Base-by-base conservation (phyloP, 2,888 invertebrate genomes). In the Empis stercorea region DNA sequence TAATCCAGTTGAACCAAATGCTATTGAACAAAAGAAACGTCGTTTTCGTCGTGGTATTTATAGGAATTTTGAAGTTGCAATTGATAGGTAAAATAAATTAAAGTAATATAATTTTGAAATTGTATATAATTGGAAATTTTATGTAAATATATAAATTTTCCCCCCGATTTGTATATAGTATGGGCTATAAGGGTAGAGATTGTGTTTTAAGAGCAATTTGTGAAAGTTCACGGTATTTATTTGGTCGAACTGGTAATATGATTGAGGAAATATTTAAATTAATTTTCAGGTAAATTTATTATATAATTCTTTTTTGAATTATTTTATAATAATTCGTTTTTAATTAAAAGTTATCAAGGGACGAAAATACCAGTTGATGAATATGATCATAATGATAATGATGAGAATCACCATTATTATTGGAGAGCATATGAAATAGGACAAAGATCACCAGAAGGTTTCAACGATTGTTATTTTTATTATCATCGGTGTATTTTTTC, bases 121-220 rank as follows among this genome's bases (percentile, higher is more conserved):
- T 37, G 13, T 44, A 15, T 30, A 10, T 15, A 37, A 40, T 11
- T 41, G 13, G 11, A 13, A 17, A 43, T 47, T 46, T 44, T n/a
- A n/a, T n/a, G n/a, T n/a, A n/a, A n/a, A n/a, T n/a, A n/a, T n/a
- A n/a, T n/a, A n/a, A n/a, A n/a, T n/a, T n/a, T n/a, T n/a, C n/a
- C n/a, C n/a, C n/a, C n/a, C n/a, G n/a, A n/a, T n/a, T n/a, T n/a
- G n/a, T 52, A 71, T 73, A 30, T 66, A 87, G 87, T 51, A 83
- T 85, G 79, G 86, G 85, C 1, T 82, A 81, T 58, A 75, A 79
- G 56, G 87, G 87, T 0, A 71, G 80, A 43, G 72, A 76, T 9
- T 87, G 87, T 59, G 73, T 87, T 37, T 68, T 81, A 39, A 76
- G 81, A 47, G 79, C 84, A 0, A 66, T 87, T 0, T 87, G 87